phyloP scores from a whole-genome alignment of 2,888 invertebrate species.

The Melangyna quadrimaculata region DNA sequence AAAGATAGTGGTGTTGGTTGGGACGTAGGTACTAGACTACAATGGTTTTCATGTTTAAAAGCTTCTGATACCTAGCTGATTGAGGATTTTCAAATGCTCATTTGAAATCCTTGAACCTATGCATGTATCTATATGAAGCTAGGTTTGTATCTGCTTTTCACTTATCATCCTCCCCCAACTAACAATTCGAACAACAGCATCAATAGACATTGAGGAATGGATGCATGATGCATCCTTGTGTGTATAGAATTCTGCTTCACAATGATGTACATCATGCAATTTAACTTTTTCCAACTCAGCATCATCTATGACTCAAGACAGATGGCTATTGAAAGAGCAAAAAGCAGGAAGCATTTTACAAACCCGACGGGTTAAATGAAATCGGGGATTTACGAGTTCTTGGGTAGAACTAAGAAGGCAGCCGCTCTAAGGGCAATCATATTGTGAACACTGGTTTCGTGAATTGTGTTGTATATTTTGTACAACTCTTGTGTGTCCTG shows the following conservation, averaged over 20 bases:
- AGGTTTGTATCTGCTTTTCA: background rate
- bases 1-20: conserved; percentile 18
- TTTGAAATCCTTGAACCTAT: conserved; percentile 15
- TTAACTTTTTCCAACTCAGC: conserved; percentile 63
- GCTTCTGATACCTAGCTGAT: conserved; percentile 63
- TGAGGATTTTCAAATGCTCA: conserved; percentile 45
- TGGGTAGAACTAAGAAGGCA: background rate
- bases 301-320: conserved; percentile 60
- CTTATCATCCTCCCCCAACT: background rate
- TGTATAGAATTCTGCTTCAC: conserved; percentile 22
- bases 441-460: conserved; percentile 27
- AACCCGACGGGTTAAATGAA: conserved; percentile 24
- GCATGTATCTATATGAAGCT: background rate
- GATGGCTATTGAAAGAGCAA: conserved; percentile 42
- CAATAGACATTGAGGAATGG: conserved; percentile 44
- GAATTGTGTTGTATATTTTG: conserved; percentile 28
- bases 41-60: conserved; percentile 30
- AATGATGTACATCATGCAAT: conserved; percentile 68
- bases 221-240: conserved; percentile 49
- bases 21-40: background rate
- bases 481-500: background rate
- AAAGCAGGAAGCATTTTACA: conserved; percentile 38
- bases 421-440: background rate
- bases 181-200: background rate
- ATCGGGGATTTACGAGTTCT: conserved; percentile 4